Evolutionary conservation across 2,888 invertebrate species (phyloP), one percentile per base, ranked within the genome.

Genomic region (Linhomoeus sp.): DNA sequence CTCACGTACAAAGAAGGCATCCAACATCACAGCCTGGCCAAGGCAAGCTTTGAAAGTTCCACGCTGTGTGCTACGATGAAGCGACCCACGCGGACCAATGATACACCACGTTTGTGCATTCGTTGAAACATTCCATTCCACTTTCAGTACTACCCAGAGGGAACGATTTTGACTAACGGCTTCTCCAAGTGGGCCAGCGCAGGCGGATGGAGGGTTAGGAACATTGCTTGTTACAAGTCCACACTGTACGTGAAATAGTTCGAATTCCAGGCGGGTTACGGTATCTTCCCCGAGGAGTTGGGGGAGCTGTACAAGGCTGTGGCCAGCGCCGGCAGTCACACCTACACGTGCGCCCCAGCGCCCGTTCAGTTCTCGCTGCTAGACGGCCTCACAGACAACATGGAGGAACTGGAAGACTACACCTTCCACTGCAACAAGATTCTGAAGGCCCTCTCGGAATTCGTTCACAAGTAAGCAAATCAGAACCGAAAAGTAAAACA

Each of bases 101-200:
- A n/a, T n/a, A n/a, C n/a, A n/a, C n/a, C n/a, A n/a, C n/a, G n/a
- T n/a, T n/a, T n/a, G n/a, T n/a, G n/a, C n/a, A n/a, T n/a, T n/a
- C n/a, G n/a, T n/a, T n/a, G n/a, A n/a, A n/a, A n/a, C n/a, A n/a
- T n/a, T n/a, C n/a, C n/a, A n/a, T n/a, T n/a, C n/a, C n/a, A 40
- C 25, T 50, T 52, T 12, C 53, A 66, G 65, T 55, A 55, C 35
- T 66, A 66, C 49, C 66, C 66, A 23, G 66, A 66, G 47, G 65
- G 66, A 17, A 65, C 65, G 2, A 57, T 66, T 12, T 43, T 66
- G 19, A 61, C 62, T 50, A 57, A 57, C 7, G 66, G 66, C 3
- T 45, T 66, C 45, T 66, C 66, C n/a, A 66, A 66, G 51, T 66
- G 66, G 66, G 63, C 66, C n/a, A 61, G 65, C 50, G 62, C 62